Evolutionary conservation across 2,797 vertebrate genomes (phyloP), one percentile per base, ranked within the genome.

Genomic region (Ceryle rudis): DNA sequence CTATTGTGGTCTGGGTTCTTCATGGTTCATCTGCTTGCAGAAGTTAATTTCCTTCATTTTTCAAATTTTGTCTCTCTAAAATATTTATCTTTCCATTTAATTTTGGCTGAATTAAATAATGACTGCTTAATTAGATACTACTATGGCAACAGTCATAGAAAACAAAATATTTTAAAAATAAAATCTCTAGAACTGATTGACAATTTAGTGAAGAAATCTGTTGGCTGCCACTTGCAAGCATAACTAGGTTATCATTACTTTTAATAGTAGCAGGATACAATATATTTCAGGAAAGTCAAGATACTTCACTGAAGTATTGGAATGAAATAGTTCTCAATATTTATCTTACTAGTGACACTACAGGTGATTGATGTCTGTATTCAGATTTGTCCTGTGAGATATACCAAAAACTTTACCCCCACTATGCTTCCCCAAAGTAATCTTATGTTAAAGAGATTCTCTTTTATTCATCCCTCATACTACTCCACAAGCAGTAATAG

Each of bases 41-140:
- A 86, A 83, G 13, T 52, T 77, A 81, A 90, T 80, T 82, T 91
- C 37, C 22, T 81, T 54, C 2, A 61, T 91, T 91, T 93, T 93
- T 93, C 61, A 83, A 78, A 54, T 70, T 78, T 49, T 37, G 3
- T 14, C 10, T 64, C 51, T 64, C 28, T 86, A 31, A 86, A 94
- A 49, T 83, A 74, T 91, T 86, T 91, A 78, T 51, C 29, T 9
- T 71, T 81, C 28, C n/a, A 61, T 86, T 66, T 81, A 57, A 77
- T 81, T 85, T 77, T 91, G 57, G 10, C 20, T 73, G 52, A 64
- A 77, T 64, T 3, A 87, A 81, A 85, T 91, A 80, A 75, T 4
- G 16, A 74, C 52, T 74, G 21, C 31, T 90, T 49, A 62, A 4
- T 81, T 86, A 91, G 37, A 74, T 29, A 78, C 7, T 25, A 28